Conservation (phyloP, 2,888 invertebrate genomes). For the Malacosoma neustria region DNA sequence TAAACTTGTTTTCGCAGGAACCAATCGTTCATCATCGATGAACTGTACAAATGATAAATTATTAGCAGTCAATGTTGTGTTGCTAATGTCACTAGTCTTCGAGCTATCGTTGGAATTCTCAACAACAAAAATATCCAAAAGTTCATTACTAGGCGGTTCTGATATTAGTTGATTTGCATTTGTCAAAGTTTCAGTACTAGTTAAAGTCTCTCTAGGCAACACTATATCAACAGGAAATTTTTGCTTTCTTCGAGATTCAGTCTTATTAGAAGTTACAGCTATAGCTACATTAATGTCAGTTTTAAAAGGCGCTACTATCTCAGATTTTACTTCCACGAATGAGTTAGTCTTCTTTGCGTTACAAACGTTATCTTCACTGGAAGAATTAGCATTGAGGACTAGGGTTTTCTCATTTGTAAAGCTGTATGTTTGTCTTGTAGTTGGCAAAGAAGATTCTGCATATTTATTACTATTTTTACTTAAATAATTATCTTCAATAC, state of each 20-base stretch:
- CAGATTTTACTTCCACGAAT: conserved; percentile 12
- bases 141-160: conserved; percentile 11
- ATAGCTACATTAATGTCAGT: conserved; percentile 35
- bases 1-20: conserved; percentile 27
- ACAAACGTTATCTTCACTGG: conserved; percentile 13
- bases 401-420: conserved; percentile 35
- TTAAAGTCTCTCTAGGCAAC: conserved; percentile 13
- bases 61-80: conserved; percentile 17
- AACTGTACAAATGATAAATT: conserved; percentile 10
- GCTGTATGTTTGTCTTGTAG: conserved; percentile 21
- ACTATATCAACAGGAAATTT: conserved; percentile 8
- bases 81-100: conserved; percentile 15
- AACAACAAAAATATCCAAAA: conserved; percentile 2
- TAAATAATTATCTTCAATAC: too few relatives aligned
- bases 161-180: conserved; percentile 14
- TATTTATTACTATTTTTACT: too few relatives aligned
- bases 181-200: conserved; percentile 20
- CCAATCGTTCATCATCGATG: conserved; percentile 22
- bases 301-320: conserved; percentile 21
- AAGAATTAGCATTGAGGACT: conserved; percentile 17
- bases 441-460: conserved; percentile 15
- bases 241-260: conserved; percentile 8
- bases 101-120: conserved; percentile 3
- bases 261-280: conserved; percentile 27
- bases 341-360: conserved; percentile 15